Base-by-base conservation (phyloP, 2,113 vertebrate species). In the Peromyscus maniculatus region DNA sequence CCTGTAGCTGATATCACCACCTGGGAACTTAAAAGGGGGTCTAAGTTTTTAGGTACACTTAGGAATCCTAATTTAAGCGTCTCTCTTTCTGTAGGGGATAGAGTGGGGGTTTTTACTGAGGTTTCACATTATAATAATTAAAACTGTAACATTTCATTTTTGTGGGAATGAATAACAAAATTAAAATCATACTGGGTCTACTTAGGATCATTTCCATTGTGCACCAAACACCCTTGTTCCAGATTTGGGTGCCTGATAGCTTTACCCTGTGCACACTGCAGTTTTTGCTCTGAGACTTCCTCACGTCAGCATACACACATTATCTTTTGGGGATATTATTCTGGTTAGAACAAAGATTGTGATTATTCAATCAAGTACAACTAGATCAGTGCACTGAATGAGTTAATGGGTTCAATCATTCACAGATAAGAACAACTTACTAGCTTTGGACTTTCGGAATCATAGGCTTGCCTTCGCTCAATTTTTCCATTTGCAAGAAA, bases 101-200 rank as follows among this genome's bases (percentile, higher is more conserved):
- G 43, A 43, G 43, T 43, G 4, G 43, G 43, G 43, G 43, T 43
- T 43, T 43, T 43, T 43, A 43, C 43, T 43, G 43, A 43, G 43
- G 43, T 43, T 43, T 43, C 43, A 43, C 43, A 43, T 91, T 55
- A n/a, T 92, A 26, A 8, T 31, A 8, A 43, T 93, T 72, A 83
- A 94, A 92, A 72, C 15, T 87, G 49, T 82, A 72, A 52, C 64
- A 59, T 93, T 89, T 57, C 69, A 64, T 82, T 88, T 62, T 36
- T 15, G 26, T 6, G 64, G 43, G 21, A 19, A 80, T 89, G 67
- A 46, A 31, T 21, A 69, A 46, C 16, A 33, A 72, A 79, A 24
- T 80, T 33, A 33, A 66, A 62, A 88, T 31, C 9, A 66, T 49
- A 31, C 49, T 62, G 0, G 9, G 19, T 89, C 77, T 3, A 7